Base-by-base conservation (phyloP, 2,888 invertebrate genomes). In the Papilio elwesi region DNA sequence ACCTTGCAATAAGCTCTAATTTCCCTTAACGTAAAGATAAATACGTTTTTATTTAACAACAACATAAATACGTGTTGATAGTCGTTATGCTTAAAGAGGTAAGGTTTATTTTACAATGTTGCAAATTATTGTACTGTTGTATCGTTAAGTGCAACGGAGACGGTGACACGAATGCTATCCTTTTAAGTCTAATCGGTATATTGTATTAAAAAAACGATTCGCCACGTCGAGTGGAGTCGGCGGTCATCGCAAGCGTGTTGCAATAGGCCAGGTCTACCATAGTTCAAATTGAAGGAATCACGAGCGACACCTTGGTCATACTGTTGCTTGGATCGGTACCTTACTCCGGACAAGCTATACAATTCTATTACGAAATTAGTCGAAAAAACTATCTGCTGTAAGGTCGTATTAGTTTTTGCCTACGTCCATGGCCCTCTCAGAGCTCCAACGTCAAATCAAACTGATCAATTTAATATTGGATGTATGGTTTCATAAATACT, bases 81-180 rank as follows among this genome's bases (percentile, higher is more conserved):
- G 26, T 36, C 0, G 6, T 10, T 66, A 49, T 59, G 12, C 8
- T n/a, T 12, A 55, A 6, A 49, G 0, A 1, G 4, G 38, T 71
- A 57, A 59, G 13, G 65, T n/a, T 36, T 15, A 38, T 57, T 71
- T 51, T 66, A 6, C 53, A 4, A 15, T 49, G 65, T n/a, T 57
- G 15, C 6, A 36, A n/a, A n/a, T 16, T 49, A 1, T 74, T 77
- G 75, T 78, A 78, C 77, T 74, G 76, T 82, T 81, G 83, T 78
- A 74, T 74, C 75, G 74, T 78, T 80, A 79, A 85, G 83, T 84
- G 84, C 84, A 83, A 84, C 85, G 80, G 82, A 81, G 84, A 82
- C 85, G 85, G 88, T 82, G 90, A 90, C 92, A 89, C 86, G 88
- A 90, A 90, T 84, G 82, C 85, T 85, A 86, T 88, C 90, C 90